These are phyloP conservation scores for Drosophila oshimai DNA, from an alignment of 1,140 invertebrate species.

Conservation along the genomic window DNA sequence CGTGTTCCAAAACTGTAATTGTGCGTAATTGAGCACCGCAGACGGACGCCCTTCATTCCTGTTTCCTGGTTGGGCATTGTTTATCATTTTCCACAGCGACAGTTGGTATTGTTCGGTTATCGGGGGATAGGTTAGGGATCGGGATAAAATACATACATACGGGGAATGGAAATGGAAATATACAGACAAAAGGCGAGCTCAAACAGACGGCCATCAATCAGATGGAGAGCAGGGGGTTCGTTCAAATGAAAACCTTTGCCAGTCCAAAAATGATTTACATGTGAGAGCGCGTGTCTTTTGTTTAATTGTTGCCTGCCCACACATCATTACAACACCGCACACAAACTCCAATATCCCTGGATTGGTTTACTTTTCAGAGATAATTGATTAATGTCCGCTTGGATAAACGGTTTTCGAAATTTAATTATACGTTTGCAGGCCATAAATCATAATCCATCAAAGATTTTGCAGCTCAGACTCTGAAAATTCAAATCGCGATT, in stretches of 20 bases:
- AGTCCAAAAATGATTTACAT: constrained; percentile 70
- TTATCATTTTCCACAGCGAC: constrained; percentile 43
- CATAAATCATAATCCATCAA: constrained; percentile 81
- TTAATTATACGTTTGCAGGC: constrained; percentile 74
- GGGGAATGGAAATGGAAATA: background rate
- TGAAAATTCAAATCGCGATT: constrained; percentile 65
- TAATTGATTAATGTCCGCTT: constrained; percentile 72
- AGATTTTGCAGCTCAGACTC: constrained; percentile 58
- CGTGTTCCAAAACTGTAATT: constrained; percentile 47
- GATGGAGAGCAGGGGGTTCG: background rate
- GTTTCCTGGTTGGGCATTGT: constrained; percentile 45
- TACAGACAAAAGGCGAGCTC: constrained; percentile 48
- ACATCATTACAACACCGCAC: constrained; percentile 47
- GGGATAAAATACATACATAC: constrained; percentile 5
- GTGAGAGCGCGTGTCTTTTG: constrained; percentile 74
- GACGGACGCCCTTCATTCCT: no score
- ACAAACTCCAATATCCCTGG: constrained; percentile 12
- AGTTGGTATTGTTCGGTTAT: constrained; percentile 51
- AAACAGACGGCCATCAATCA: constrained; percentile 66
- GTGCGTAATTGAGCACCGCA: background rate
- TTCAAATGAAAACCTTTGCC: constrained; percentile 42
- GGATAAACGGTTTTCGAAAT: constrained; percentile 59
- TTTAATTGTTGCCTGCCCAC: constrained; percentile 78
- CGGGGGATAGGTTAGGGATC: constrained; percentile 17
- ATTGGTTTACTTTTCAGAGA: constrained; percentile 59